Base-by-base conservation (phyloP, 1,140 invertebrate species). In the Drosophila oshimai region DNA sequence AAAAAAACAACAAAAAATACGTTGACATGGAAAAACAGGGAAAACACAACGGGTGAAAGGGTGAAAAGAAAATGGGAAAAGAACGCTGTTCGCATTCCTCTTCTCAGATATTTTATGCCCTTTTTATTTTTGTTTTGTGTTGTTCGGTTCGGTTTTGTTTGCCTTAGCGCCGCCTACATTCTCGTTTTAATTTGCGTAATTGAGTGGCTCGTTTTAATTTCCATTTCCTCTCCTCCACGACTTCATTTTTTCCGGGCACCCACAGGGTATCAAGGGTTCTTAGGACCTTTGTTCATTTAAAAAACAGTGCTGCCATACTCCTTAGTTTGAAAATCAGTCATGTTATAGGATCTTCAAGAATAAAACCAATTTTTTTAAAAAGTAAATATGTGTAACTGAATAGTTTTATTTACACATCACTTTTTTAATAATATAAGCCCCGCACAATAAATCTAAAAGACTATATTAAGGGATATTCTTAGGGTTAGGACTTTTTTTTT, bases 121-220 rank as follows among this genome's bases (percentile, higher is more conserved):
- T 67, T 54, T 57, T 42, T 51, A 41, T 54, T 74, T 45, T 47
- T 72, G 47, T 44, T 50, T 46, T 53, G 28, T 45, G 18, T 33
- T 29, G 28, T 58, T 60, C 20, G 24, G 54, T 58, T 57, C 42
- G 28, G 26, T 58, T 67, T 42, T 78, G 50, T 78, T 84, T 78
- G 58, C 47, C 45, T 65, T 37, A 50, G 79, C 70, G 53, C 54
- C 79, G 65, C 55, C 74, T 64, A 86, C 75, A 75, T 75, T 84
- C 78, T 80, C 71, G 41, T 87, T 87, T 86, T 86, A 86, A 86
- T 86, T 86, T 86, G 81, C 81, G 75, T 86, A 86, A 86, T 86
- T 86, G 81, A 86, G 80, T 86, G 81, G 67, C 80, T 86, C 80
- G 68, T 87, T 87, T 86, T 86, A 87, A 87, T 86, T 86, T 80